These are phyloP conservation scores for Aspidapion aeneum DNA, from an alignment of 2,888 invertebrate genomes.

Conservation along the genomic window DNA sequence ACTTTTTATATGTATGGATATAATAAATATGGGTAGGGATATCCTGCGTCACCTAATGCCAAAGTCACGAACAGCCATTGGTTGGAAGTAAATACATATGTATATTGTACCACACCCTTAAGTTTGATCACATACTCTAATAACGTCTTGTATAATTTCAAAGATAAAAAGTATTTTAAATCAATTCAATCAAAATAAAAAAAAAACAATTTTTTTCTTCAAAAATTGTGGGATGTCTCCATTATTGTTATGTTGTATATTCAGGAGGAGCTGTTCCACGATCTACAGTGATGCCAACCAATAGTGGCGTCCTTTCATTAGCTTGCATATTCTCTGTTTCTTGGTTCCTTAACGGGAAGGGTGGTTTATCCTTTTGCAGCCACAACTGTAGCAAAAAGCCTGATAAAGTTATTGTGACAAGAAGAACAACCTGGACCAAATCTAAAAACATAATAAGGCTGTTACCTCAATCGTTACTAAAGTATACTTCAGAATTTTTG, in stretches of 20 bases:
- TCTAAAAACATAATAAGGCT: conserved; percentile 50
- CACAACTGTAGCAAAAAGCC: conserved; percentile 57
- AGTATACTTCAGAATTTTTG: too few relatives aligned
- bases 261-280: conserved; percentile 3
- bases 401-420: conserved; percentile 52
- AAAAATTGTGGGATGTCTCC: neutral
- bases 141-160: too few relatives aligned
- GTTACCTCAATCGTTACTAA: neutral
- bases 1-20: too few relatives aligned
- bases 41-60: too few relatives aligned
- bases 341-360: conserved; percentile 56
- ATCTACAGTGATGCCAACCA: neutral
- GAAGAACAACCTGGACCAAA: conserved; percentile 51
- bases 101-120: too few relatives aligned
- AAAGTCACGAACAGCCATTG: too few relatives aligned
- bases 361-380: conserved; percentile 55
- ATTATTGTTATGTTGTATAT: conserved; percentile 1
- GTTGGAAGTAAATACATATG: too few relatives aligned
- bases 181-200: too few relatives aligned
- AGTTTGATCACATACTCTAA: too few relatives aligned
- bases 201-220: neutral
- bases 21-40: too few relatives aligned
- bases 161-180: too few relatives aligned
- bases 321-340: conserved; percentile 1
- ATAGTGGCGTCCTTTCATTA: conserved; percentile 25